Evolutionary conservation across 2,888 invertebrate species (phyloP), one percentile per base, ranked within the genome.

Genomic region (Eretmocerus hayati): DNA sequence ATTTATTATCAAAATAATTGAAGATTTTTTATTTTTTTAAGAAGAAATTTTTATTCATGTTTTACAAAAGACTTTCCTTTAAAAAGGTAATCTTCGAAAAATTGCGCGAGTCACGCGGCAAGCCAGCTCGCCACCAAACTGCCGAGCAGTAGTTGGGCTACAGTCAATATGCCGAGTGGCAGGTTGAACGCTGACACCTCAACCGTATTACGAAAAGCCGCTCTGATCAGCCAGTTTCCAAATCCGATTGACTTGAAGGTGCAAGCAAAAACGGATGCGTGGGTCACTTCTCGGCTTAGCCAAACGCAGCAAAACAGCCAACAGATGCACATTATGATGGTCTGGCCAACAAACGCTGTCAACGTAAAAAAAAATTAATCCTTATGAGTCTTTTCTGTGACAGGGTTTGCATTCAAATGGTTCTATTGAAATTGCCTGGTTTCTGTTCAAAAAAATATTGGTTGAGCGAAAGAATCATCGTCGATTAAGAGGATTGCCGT

Each of bases 171-270:
- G 13, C 64, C 63, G 13, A 71, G 59, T 46, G 70, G 70, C 56
- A 71, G 60, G 57, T 64, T 69, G 6, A 70, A 60, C 46, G 67
- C 64, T 33, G 69, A 22, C 9, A 49, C 45, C 8, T 50, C 42
- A 36, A 62, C 61, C 4, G 66, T 66, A 18, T 69, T 67, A 32
- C 68, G 70, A 52, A 69, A 70, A 43, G 69, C 67, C 9, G 67
- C 65, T 26, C 68, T 61, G 41, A 69, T 56, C 5, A 70, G 53
- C 69, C 70, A 70, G 15, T 67, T 67, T n/a, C 70, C 69, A 23
- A 70, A 62, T 13, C 66, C 65, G 33, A 67, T 64, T 0, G 70
- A 70, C 55, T 71, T 71, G 46, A 67, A 67, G 16, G 67, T 71
- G 50, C 64, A 66, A 4, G 70, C 65, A 45, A 70, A 71, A 30